A percentile compares a stretch with the other conserved stretches of the same genome.
Conservation (phyloP, 2,113 vertebrate species). For the Heliornis fulica region DNA sequence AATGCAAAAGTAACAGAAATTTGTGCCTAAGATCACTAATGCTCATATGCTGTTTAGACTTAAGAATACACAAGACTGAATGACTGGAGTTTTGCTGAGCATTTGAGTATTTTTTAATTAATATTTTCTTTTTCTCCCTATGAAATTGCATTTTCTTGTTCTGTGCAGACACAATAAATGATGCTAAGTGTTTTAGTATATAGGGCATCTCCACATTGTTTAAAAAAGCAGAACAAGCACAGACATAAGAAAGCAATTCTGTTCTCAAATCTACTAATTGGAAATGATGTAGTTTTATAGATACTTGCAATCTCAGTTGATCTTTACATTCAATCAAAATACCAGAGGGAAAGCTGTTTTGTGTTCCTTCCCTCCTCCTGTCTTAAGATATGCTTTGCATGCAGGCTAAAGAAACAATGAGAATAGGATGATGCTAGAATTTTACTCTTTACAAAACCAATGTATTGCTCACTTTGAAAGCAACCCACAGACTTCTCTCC, state of each 20-base stretch:
- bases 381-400: neutral
- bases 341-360: neutral
- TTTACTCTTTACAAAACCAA: neutral
- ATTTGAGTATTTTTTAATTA: neutral
- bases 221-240: neutral
- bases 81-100: neutral
- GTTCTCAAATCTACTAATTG: neutral
- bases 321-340: neutral
- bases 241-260: neutral
- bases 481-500: neutral
- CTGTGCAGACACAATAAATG: neutral
- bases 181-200: neutral
- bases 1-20: neutral
- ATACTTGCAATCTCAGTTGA: neutral
- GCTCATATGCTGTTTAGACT: neutral
- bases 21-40: neutral
- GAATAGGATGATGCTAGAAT: neutral
- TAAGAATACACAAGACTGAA: neutral
- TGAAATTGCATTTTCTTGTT: neutral
- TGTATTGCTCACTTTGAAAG: neutral
- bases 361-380: neutral
- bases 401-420: neutral
- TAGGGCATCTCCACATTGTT: neutral
- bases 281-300: neutral
- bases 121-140: neutral